Evolutionary conservation across 2,113 vertebrate genomes (phyloP).

Genomic region (Lethenteron camtschaticum): DNA sequence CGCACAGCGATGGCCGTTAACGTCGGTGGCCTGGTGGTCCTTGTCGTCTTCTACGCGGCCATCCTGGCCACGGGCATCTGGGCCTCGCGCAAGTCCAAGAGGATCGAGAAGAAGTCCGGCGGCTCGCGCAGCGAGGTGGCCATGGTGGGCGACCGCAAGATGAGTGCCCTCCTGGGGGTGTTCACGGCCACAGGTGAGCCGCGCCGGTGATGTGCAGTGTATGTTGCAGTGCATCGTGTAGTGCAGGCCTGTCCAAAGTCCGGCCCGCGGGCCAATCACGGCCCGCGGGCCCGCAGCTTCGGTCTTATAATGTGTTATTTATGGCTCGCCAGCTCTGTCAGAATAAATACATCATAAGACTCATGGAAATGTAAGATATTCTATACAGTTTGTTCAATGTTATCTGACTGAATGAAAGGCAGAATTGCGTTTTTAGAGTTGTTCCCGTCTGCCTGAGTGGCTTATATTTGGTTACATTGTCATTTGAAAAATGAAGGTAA

Average conservation of each 20-base stretch:
- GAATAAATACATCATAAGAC: no score
- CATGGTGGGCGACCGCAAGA: slow-evolving; percentile 7
- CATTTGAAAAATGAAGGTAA: no score
- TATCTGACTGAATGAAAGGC: no score
- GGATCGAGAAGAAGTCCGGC: neutral
- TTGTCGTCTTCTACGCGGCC: slow-evolving; percentile 5
- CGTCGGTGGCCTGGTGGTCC: slow-evolving; percentile 1
- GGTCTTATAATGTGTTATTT: no score
- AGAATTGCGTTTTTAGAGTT: no score
- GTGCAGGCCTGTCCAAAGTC: neutral
- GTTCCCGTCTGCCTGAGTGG: no score
- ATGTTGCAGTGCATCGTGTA: neutral
- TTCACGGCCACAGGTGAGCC: slow-evolving; percentile 6
- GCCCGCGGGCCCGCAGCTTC: no score
- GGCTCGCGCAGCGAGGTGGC: slow-evolving; percentile 1
- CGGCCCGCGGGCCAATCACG: neutral
- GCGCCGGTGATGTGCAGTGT: no score
- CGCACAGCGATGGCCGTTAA: neutral
- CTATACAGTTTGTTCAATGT: no score
- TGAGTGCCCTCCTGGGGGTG: slow-evolving; percentile 5
- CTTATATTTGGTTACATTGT: no score
- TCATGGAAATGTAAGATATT: no score
- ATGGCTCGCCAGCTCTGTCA: no score
- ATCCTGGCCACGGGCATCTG: slow-evolving; percentile 7
- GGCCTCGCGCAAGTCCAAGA: neutral